Evolutionary conservation across 2,797 vertebrate species (phyloP).

Genomic region (Perodicticus potto): DNA sequence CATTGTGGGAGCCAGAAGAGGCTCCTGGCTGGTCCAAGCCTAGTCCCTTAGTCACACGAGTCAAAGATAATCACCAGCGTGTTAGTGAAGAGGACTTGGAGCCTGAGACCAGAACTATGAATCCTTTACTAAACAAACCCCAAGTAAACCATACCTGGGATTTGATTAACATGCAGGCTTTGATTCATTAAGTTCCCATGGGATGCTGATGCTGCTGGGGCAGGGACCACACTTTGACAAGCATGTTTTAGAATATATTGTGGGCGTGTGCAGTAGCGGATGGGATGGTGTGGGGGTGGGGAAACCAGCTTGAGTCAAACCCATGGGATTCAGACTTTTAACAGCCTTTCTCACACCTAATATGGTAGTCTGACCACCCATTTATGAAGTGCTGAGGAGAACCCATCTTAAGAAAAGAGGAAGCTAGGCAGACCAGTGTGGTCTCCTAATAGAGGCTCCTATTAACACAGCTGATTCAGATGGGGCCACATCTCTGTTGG

Average conservation of each 20-base stretch:
- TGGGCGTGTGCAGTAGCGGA: background rate
- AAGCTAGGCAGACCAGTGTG: background rate
- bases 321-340: background rate
- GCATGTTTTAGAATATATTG: background rate
- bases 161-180: background rate
- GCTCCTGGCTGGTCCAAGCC: background rate
- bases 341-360: background rate
- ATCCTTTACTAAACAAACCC: background rate
- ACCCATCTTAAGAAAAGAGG: background rate
- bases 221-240: background rate
- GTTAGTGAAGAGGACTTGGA: background rate
- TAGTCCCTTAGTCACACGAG: background rate
- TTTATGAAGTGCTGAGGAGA: background rate
- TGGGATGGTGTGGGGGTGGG: no score
- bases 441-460: background rate
- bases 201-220: background rate
- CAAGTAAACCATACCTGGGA: background rate
- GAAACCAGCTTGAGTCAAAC: background rate
- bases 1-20: background rate
- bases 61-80: background rate
- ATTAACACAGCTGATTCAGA: background rate
- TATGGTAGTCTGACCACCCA: background rate
- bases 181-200: background rate
- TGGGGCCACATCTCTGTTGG: background rate
- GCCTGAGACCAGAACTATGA: background rate